Percentiles rank a stretch among this genome's conserved stretches.
Evolutionary conservation across 2,113 vertebrate genomes (phyloP).

Genomic region (Piliocolobus tephrosceles): DNA sequence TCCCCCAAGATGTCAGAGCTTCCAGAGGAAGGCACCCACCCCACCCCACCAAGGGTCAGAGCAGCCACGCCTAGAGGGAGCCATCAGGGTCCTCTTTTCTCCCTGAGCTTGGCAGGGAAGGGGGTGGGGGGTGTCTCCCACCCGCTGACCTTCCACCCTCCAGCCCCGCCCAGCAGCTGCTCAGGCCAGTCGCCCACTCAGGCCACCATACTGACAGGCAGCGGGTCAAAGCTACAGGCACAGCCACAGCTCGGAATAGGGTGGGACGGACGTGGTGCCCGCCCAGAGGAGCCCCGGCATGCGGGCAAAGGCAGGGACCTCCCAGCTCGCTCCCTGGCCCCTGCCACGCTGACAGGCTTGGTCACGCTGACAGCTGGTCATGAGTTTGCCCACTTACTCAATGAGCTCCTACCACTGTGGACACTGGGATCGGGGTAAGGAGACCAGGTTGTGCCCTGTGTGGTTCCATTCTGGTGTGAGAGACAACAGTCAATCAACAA

Average conservation of each 20-base stretch:
- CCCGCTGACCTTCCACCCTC: background rate
- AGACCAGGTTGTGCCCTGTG: background rate
- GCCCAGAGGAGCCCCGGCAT: background rate
- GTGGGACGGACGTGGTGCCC: background rate
- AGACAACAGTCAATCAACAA: accelerated
- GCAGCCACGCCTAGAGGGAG: background rate
- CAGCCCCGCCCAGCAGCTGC: background rate
- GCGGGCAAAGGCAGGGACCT: background rate
- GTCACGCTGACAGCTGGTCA: background rate
- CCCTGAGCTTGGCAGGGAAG: background rate
- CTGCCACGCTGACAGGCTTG: background rate
- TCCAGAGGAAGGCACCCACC: background rate
- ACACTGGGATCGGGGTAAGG: background rate
- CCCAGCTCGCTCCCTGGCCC: background rate
- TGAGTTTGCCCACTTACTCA: accelerated
- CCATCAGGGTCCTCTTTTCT: background rate
- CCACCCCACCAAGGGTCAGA: background rate
- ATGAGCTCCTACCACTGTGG: accelerated
- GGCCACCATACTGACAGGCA: background rate
- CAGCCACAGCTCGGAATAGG: accelerated
- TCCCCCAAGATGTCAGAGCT: background rate
- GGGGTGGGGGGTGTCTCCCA: background rate
- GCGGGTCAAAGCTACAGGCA: background rate
- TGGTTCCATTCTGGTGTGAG: background rate
- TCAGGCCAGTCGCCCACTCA: background rate